Base-by-base conservation (phyloP, 2,113 vertebrate species). In the Archilochus colubris region DNA sequence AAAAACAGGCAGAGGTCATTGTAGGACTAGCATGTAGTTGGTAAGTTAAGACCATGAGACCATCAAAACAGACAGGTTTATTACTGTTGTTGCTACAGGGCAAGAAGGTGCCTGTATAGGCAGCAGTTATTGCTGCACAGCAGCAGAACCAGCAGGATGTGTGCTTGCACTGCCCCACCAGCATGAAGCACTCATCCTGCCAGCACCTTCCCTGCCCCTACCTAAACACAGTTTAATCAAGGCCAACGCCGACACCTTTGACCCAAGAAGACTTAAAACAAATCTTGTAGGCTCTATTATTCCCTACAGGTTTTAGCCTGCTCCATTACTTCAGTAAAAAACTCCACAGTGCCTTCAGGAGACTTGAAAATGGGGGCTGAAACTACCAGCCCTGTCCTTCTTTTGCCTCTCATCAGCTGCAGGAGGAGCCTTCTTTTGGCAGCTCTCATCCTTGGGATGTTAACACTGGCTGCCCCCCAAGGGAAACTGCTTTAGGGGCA, bases 151-250 rank as follows among this genome's bases (percentile, higher is more conserved):
- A 62, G 14, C 17, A 31, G 46, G 25, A 22, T 0, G 0, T 21
- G 25, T 12, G 11, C 18, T 59, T 82, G 31, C 43, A 12, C 3
- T 1, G 1, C n/a, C 19, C 14, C 25, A 12, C 1, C 1, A 2
- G 4, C 61, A 28, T 0, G 0, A 23, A 86, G n/a, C 51, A 15
- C 24, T 69, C 17, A 30, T 51, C 50, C 10, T 90, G 30, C 46
- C 55, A 40, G 30, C 15, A 62, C 23, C 54, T 83, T 53, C 36
- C 36, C 33, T 86, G 7, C 7, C 25, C 24, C 12, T 28, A 33
- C 14, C 20, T 20, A 76, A 12, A 23, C 21, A 69, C 43, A n/a
- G 22, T 31, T 92, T 64, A 22, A 17, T 59, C 77, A 63, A 78
- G 9, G 6, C 30, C 24, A 67, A 0, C 7, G 36, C 31, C 20